These are phyloP conservation scores for Rhingia rostrata DNA, from an alignment of 2,888 invertebrate genomes.

Conservation along the genomic window DNA sequence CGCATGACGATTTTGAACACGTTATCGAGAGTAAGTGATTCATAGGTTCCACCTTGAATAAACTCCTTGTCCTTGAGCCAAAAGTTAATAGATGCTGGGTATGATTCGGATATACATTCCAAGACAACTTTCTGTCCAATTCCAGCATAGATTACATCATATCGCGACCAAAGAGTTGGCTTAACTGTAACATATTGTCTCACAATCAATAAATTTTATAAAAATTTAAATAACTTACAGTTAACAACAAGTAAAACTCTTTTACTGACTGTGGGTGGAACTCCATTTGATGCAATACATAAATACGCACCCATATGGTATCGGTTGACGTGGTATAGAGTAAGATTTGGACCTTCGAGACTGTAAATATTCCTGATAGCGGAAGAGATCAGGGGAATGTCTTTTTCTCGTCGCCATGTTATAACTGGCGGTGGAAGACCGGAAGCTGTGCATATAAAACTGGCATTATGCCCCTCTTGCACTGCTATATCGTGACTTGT, in stretches of 20 bases:
- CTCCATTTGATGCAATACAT: conserved; percentile 82
- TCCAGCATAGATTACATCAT: conserved; percentile 80
- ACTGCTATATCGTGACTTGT: conserved; percentile 94
- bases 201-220: neutral
- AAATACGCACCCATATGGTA: conserved; percentile 82
- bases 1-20: conserved; percentile 90
- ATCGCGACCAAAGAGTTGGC: conserved; percentile 81
- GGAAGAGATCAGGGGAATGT: conserved; percentile 84
- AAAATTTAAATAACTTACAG: conserved; percentile 77
- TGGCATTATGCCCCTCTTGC: conserved; percentile 93
- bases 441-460: conserved; percentile 92
- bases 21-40: conserved; percentile 86
- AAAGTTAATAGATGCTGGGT: conserved; percentile 81
- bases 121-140: conserved; percentile 80
- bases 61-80: conserved; percentile 82
- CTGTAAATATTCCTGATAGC: conserved; percentile 78
- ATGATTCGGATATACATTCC: conserved; percentile 82
- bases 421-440: conserved; percentile 93
- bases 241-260: conserved; percentile 81
- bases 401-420: conserved; percentile 93
- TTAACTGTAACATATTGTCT: conserved; percentile 78
- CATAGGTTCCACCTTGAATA: conserved; percentile 81
- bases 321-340: conserved; percentile 79
- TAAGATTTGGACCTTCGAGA: conserved; percentile 80
- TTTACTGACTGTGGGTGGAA: conserved; percentile 83